These are phyloP conservation scores for Drosophila sturtevanti DNA, from an alignment of 1,140 invertebrate genomes.

Conservation along the genomic window DNA sequence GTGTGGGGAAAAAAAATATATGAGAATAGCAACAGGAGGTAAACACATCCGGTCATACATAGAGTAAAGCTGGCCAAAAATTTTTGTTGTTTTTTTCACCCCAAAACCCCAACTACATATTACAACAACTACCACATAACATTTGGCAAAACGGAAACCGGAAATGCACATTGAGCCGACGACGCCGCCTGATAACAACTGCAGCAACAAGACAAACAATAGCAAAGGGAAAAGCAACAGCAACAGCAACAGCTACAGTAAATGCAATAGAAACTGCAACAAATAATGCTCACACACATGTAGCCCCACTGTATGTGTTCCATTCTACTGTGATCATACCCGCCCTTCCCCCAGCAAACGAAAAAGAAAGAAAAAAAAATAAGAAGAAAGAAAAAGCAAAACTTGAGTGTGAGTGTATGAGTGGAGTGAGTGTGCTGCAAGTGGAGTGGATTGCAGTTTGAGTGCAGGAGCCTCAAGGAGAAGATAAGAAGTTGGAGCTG, in stretches of 20 bases:
- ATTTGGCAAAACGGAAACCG: slow-evolving; percentile 50
- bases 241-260: slow-evolving; percentile 49
- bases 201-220: slow-evolving; percentile 21
- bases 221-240: slow-evolving; percentile 44
- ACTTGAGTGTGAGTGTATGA: slow-evolving; percentile 17
- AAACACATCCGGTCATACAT: not conserved
- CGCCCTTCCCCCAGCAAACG: no score
- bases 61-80: not conserved
- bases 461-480: slow-evolving; percentile 10
- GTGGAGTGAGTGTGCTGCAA: not conserved
- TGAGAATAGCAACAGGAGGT: slow-evolving; percentile 22
- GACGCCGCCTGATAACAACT: slow-evolving; percentile 40
- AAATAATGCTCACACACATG: slow-evolving; percentile 4
- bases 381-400: not conserved
- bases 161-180: slow-evolving; percentile 66
- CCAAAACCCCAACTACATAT: no score
- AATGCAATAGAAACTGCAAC: not conserved
- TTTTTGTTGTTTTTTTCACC: not conserved
- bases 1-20: slow-evolving; percentile 20
- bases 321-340: not conserved
- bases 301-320: not conserved
- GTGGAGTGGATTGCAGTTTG: not conserved
- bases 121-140: no score
- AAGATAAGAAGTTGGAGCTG: not conserved
- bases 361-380: no score